Percentiles rank a stretch among this genome's conserved stretches.
Conservation (phyloP, 2,113 vertebrate species). For the Anarrhichthys ocellatus region DNA sequence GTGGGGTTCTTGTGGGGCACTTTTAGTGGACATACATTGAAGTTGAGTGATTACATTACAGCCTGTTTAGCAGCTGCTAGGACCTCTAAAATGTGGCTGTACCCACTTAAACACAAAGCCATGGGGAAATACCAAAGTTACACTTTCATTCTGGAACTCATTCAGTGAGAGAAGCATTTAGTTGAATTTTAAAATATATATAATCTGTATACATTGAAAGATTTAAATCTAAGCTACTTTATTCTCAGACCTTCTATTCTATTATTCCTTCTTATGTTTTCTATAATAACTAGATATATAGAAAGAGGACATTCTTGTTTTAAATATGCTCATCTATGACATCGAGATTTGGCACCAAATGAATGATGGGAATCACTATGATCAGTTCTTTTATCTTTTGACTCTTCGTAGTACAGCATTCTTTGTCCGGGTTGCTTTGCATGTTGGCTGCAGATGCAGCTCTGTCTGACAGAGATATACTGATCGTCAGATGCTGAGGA, state of each 20-base stretch:
- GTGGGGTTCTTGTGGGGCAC: not conserved
- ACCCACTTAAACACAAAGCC: not conserved
- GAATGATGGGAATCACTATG: not conserved
- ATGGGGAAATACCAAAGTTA: not conserved
- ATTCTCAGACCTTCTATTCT: not conserved
- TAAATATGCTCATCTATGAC: not conserved
- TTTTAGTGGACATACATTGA: not conserved
- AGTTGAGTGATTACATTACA: not conserved
- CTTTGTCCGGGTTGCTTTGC: constrained; percentile 15
- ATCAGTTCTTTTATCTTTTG: not conserved
- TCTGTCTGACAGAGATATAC: constrained; percentile 9
- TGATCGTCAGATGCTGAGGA: constrained; percentile 9
- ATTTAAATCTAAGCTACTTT: not conserved
- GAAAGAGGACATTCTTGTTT: not conserved
- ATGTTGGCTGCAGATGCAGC: constrained; percentile 28
- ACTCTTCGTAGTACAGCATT: not conserved
- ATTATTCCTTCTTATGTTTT: not conserved
- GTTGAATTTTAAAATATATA: not conserved
- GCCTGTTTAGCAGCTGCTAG: not conserved
- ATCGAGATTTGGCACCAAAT: not conserved
- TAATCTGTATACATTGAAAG: not conserved
- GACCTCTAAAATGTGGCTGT: not conserved
- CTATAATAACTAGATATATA: not conserved
- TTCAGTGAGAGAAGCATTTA: not conserved
- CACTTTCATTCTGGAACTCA: not conserved